phyloP scores from a whole-genome alignment of 2,113 vertebrate genomes.

The Pomatorhinus ruficollis region DNA sequence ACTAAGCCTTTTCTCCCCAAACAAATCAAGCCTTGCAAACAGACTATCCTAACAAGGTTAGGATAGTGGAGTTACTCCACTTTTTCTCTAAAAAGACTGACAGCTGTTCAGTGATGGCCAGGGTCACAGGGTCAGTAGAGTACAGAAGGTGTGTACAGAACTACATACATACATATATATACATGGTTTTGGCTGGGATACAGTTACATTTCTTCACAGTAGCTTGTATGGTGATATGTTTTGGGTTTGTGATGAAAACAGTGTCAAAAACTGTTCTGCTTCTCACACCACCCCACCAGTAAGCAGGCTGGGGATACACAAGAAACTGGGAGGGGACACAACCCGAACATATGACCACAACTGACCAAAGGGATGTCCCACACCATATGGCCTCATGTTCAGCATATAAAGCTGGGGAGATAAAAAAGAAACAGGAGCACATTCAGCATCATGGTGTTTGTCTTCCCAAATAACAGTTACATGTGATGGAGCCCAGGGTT shows the following conservation, averaged over 20 bases:
- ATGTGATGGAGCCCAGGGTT: accelerated
- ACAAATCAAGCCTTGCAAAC: neutral
- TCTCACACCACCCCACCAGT: accelerated
- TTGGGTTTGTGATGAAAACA: neutral
- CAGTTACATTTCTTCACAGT: neutral
- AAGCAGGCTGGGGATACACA: neutral
- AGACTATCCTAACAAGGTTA: neutral
- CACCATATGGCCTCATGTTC: accelerated
- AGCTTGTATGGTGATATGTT: neutral
- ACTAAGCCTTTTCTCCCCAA: neutral
- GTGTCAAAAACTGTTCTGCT: neutral
- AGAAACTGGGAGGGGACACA: neutral
- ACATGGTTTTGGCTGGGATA: neutral
- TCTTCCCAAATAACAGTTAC: neutral
- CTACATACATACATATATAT: no score
- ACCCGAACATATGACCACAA: neutral
- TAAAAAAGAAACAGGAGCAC: accelerated
- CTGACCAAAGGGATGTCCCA: neutral
- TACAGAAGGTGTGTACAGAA: neutral
- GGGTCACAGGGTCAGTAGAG: neutral
- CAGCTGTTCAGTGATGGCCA: neutral
- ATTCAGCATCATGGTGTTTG: accelerated
- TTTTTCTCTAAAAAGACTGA: neutral
- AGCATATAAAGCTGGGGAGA: neutral
- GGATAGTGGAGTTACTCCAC: neutral